Evolutionary conservation across 2,113 vertebrate genomes (phyloP), one percentile per base, ranked within the genome.

Genomic region (Typhlomys cinereus): DNA sequence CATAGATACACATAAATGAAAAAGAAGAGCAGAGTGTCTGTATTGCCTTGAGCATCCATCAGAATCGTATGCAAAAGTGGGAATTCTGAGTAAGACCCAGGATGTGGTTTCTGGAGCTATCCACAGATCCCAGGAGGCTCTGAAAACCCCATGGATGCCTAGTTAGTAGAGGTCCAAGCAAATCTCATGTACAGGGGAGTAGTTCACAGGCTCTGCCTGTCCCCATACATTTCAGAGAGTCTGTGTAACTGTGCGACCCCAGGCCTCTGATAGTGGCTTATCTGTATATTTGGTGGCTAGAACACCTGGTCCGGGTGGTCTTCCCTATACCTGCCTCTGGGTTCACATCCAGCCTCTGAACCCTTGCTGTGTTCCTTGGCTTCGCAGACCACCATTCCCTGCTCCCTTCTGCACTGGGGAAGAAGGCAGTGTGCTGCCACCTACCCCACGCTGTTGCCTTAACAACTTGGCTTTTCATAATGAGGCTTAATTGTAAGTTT

Each of bases 401-500:
- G 8, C 61, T 73, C 61, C 13, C 50, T 23, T 48, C 41, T 50
- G 27, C 2, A 20, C 81, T 70, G 8, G 5, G n/a, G 31, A 69
- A 46, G 73, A 46, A 62, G 67, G 71, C 71, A 75, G 52, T 46
- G 64, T 57, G 44, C 50, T 39, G 25, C 48, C 52, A 36, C 75
- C 34, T 36, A 75, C 62, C 75, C 90, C 48, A 6, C 0, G 2
- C 54, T 31, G 71, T 81, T 74, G 71, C 76, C 7, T 83, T 80
- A 54, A 73, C 90, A 57, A 92, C 67, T 88, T 71, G 61, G 86
- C 69, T 89, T 87, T 89, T 73, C 59, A 48, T 84, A 95, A 90
- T 88, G 92, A 91, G 78, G 71, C 84, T 94, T 96, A 93, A 94
- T 96, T 91, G 54, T 92, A 95, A 92, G 86, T 95, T 95, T 95